Base-by-base conservation (phyloP, 2,113 vertebrate species). In the Odocoileus virginianus region DNA sequence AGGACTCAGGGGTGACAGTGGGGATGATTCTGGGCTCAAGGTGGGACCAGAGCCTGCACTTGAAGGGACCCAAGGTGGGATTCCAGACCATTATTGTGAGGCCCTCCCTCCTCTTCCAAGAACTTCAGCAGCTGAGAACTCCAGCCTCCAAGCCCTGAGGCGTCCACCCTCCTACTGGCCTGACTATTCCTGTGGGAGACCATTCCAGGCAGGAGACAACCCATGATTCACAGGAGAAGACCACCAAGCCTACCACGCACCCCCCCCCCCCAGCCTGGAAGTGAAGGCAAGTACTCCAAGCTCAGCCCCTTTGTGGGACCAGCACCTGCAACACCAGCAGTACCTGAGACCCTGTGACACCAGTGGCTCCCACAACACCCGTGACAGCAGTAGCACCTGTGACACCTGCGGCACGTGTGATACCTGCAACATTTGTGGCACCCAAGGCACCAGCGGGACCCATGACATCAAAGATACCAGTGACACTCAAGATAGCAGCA, bases 21-120 rank as follows among this genome's bases (percentile, higher is more conserved):
- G 98, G 99, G 64, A 99, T 99, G 99, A 89, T 99, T 94, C 99
- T 99, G 99, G 99, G 99, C 76, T 99, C 99, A 95, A 97, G 98
- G 71, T 98, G 98, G 84, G 99, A 99, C 83, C 98, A 99, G 33
- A 67, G 17, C 36, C 36, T 36, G 61, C 30, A 64, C 61, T 33
- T 64, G 61, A 71, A 78, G 23, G 76, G 86, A 76, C 33, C 33
- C 33, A 52, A 61, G 12, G 43, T 50, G 17, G 17, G 54, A 36
- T 99, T 19, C 67, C n/a, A n/a, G 9, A 71, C 2, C 94, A 98
- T 98, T 82, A 86, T 95, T 2, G 95, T 99, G 97, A 99, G 99
- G 96, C 98, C 99, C 2, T 33, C 8, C 98, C 99, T 33, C 13
- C 98, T 99, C 36, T 36, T 36, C 36, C 36, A 36, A 36, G 36